Evolutionary conservation across 2,797 vertebrate genomes (phyloP).

Genomic region (Falco concolor): DNA sequence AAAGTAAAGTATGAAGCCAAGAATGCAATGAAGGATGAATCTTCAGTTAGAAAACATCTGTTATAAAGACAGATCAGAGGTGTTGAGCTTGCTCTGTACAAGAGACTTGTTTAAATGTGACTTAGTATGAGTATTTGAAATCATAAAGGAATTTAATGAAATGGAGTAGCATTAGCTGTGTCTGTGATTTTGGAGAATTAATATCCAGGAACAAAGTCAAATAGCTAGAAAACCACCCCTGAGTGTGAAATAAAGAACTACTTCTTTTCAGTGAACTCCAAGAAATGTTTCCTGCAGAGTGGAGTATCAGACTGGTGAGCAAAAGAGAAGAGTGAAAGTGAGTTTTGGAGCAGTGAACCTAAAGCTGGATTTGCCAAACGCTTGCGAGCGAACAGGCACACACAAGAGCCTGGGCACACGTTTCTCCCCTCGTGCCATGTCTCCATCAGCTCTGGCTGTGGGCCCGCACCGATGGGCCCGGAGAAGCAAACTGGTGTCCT

Average conservation of each 20-base stretch:
- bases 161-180: neutral
- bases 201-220: neutral
- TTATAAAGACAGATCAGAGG: neutral
- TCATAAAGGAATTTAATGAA: neutral
- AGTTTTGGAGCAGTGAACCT: neutral
- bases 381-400: neutral
- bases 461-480: accelerated
- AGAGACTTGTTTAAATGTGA: neutral
- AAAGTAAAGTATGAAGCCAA: neutral
- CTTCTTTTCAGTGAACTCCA: neutral
- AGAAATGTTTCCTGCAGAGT: neutral
- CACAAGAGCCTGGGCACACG: neutral
- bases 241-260: neutral
- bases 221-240: neutral
- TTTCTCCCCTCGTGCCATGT: neutral
- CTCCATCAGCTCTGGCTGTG: accelerated
- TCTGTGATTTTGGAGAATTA: neutral
- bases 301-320: neutral
- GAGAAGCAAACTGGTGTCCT: neutral
- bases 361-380: neutral
- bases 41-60: neutral
- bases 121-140: neutral
- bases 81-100: neutral
- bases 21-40: neutral
- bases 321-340: neutral